phyloP scores from a whole-genome alignment of 2,797 vertebrate species.

The Cichlasoma orientale region DNA sequence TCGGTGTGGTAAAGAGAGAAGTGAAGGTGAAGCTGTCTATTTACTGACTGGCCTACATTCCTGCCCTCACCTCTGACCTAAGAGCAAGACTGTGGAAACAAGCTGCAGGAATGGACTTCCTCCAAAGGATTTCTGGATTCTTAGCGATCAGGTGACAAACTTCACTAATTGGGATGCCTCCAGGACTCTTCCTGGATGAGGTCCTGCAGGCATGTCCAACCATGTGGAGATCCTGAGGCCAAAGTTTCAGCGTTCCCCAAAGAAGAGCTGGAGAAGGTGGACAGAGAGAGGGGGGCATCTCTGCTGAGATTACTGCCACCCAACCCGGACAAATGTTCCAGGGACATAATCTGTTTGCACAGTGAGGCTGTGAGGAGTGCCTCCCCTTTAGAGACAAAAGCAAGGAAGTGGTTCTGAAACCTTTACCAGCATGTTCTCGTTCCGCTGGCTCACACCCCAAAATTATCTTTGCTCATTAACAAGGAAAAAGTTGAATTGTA shows the following conservation, averaged over 20 bases:
- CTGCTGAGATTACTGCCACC: background rate
- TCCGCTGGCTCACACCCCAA: background rate
- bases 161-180: background rate
- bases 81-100: no score
- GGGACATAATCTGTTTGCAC: background rate
- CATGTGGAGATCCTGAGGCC: background rate
- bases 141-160: background rate
- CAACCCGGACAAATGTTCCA: background rate
- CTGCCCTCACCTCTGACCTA: background rate
- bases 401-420: background rate
- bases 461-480: background rate
- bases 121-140: background rate
- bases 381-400: background rate
- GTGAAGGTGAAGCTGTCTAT: background rate
- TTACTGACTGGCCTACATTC: background rate
- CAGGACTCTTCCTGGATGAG: background rate
- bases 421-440: no score
- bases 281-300: background rate
- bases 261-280: background rate
- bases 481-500: background rate
- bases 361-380: background rate
- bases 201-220: accelerated
- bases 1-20: background rate
- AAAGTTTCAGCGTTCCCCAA: background rate
- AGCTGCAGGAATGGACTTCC: background rate